Percentiles rank a stretch among this genome's conserved stretches.
Conservation (phyloP, 2,797 vertebrate species). For the Graptemys geographica region DNA sequence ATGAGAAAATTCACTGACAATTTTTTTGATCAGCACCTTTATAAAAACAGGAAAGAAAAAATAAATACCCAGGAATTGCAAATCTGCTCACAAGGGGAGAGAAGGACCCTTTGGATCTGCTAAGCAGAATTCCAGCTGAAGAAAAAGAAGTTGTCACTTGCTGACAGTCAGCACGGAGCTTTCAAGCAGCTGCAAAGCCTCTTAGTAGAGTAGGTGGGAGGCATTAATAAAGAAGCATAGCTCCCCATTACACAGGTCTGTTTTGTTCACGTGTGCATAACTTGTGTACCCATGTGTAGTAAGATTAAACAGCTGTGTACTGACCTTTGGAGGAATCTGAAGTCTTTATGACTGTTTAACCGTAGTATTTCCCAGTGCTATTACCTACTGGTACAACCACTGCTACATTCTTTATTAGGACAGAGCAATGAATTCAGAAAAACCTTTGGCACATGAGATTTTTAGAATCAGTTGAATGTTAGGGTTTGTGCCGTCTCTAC, state of each 20-base stretch:
- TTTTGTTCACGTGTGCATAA: neutral
- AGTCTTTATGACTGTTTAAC: neutral
- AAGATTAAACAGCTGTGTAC: neutral
- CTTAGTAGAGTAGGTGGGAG: too few relatives aligned
- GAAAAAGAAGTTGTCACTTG: too few relatives aligned
- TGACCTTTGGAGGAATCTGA: neutral
- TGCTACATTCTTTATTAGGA: neutral
- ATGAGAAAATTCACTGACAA: neutral
- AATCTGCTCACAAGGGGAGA: too few relatives aligned
- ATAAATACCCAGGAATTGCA: too few relatives aligned
- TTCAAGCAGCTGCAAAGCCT: too few relatives aligned
- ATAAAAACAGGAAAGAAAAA: neutral
- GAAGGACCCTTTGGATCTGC: neutral
- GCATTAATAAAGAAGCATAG: too few relatives aligned
- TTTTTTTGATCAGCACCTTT: neutral
- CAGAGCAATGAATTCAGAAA: neutral
- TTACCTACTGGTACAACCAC: accelerated
- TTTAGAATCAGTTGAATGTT: neutral
- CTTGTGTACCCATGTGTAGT: accelerated
- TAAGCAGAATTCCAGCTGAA: too few relatives aligned
- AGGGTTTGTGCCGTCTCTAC: neutral
- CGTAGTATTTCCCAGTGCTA: neutral
- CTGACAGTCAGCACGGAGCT: too few relatives aligned
- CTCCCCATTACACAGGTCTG: too few relatives aligned
- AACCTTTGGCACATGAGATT: neutral